Evolutionary conservation across 2,797 vertebrate genomes (phyloP).

Genomic region (Danionella dracula): DNA sequence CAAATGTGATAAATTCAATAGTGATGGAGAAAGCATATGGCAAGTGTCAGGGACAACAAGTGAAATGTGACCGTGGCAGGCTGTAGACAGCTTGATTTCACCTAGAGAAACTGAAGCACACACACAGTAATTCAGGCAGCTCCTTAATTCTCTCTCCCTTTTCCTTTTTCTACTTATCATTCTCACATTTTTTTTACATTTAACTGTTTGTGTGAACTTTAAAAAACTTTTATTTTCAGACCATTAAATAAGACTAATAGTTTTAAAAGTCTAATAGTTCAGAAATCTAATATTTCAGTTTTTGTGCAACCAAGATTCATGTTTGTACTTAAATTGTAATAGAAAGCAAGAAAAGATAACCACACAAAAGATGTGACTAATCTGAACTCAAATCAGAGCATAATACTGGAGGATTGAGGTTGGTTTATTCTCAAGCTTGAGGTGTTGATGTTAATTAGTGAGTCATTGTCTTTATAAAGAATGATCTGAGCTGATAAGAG

Average conservation of each 20-base stretch:
- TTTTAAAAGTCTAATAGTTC: no score
- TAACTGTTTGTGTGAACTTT: background rate
- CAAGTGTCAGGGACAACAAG: constrained; percentile 28
- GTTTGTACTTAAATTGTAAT: no score
- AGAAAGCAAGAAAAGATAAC: no score
- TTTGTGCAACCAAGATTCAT: no score
- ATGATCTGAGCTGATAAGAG: background rate
- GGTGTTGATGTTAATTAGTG: background rate
- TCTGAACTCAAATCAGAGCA: no score
- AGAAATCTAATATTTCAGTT: no score
- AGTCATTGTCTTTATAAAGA: background rate
- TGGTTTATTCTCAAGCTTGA: background rate
- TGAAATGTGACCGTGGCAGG: constrained; percentile 30
- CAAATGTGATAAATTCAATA: background rate
- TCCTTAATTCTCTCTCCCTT: background rate
- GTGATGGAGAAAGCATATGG: constrained; percentile 6
- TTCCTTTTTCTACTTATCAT: background rate
- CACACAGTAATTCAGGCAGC: background rate
- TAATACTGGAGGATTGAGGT: background rate
- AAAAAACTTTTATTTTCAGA: background rate
- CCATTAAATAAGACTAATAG: no score
- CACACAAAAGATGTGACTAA: no score
- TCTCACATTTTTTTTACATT: background rate
- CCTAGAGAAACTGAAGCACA: constrained; percentile 12
- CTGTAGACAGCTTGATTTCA: constrained; percentile 31